Evolutionary conservation across 2,888 invertebrate genomes (phyloP).

Genomic region (Prionchulus punctatus): DNA sequence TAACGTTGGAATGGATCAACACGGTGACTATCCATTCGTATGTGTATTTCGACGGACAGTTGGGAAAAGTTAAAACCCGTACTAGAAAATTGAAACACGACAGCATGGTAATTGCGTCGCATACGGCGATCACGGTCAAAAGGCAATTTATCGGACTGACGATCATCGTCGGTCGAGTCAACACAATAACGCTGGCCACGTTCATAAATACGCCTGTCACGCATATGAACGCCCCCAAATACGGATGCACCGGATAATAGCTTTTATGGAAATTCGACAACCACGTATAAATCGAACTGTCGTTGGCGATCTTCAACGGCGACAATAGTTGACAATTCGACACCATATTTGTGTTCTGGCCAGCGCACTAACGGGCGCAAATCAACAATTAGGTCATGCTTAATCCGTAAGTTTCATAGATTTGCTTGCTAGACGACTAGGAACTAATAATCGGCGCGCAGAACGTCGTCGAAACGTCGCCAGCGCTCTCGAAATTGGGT

Average conservation of each 20-base stretch:
- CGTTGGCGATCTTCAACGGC: no score
- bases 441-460: no score
- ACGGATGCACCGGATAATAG: background rate
- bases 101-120: slow-evolving; percentile 5
- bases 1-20: slow-evolving; percentile 7
- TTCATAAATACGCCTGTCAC: slow-evolving; percentile 15
- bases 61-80: background rate
- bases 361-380: no score
- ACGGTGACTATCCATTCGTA: background rate
- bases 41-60: background rate
- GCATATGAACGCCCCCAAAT: slow-evolving; percentile 3
- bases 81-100: slow-evolving; percentile 2
- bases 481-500: no score
- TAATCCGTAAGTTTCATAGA: no score
- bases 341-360: no score
- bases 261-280: background rate
- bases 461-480: no score
- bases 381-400: no score
- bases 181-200: background rate
- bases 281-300: background rate
- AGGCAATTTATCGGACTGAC: slow-evolving; percentile 4
- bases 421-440: no score
- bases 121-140: slow-evolving; percentile 7
- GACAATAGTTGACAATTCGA: no score
- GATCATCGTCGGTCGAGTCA: slow-evolving; percentile 5